phyloP scores from a whole-genome alignment of 2,888 invertebrate genomes.

The Cephalotes varians region DNA sequence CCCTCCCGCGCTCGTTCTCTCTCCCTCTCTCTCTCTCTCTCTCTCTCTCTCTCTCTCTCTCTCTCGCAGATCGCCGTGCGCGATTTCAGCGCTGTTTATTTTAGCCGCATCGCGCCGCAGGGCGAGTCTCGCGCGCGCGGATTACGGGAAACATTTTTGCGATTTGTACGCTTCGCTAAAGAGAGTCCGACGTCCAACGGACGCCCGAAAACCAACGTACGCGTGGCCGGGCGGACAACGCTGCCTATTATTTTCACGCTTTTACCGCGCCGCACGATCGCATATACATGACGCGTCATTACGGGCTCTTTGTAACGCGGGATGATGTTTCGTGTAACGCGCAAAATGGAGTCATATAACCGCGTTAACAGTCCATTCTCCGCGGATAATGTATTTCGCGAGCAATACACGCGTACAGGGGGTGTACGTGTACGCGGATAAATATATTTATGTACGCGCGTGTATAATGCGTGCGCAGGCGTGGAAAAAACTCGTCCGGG shows the following conservation, averaged over 20 bases:
- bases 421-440: not conserved
- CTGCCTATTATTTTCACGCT: slow-evolving; percentile 61
- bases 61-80: slow-evolving; percentile 37
- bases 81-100: slow-evolving; percentile 48
- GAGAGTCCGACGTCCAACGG: not conserved
- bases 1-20: not conserved
- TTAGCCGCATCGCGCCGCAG: slow-evolving; percentile 41
- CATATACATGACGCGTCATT: slow-evolving; percentile 68
- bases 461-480: slow-evolving; percentile 63
- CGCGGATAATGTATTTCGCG: slow-evolving; percentile 71
- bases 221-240: slow-evolving; percentile 35
- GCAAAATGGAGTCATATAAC: slow-evolving; percentile 77
- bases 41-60: no score
- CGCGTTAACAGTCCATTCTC: slow-evolving; percentile 75
- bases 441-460: slow-evolving; percentile 15
- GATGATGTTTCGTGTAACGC: slow-evolving; percentile 74
- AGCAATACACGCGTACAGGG: slow-evolving; percentile 49
- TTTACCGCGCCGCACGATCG: slow-evolving; percentile 61
- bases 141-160: slow-evolving; percentile 54
- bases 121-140: slow-evolving; percentile 44
- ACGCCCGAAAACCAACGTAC: slow-evolving; percentile 47
- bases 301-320: slow-evolving; percentile 71
- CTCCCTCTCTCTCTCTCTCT: no score
- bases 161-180: slow-evolving; percentile 39
- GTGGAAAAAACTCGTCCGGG: slow-evolving; percentile 65